phyloP scores from a whole-genome alignment of 2,113 vertebrate species.

The Puffinus mauretanicus region DNA sequence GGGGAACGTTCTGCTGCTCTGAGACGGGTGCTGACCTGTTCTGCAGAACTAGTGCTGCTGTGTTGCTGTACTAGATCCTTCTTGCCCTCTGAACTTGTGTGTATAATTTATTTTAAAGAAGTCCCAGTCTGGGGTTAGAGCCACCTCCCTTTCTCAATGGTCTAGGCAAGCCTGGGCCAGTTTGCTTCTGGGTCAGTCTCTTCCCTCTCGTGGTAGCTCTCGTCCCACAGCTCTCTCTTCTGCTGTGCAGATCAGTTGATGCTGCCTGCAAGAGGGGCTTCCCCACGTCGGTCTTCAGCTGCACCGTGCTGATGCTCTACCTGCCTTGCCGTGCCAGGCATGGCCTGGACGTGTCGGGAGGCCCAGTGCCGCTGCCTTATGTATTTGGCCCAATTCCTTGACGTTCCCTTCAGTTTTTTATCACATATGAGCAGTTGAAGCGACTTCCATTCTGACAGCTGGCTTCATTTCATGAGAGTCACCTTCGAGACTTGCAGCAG shows the following conservation, averaged over 20 bases:
- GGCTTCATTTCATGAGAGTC: neutral
- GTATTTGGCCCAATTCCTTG: slow-evolving; percentile 63
- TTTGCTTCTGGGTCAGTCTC: neutral
- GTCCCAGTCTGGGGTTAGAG: neutral
- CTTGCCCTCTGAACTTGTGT: neutral
- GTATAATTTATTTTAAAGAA: neutral
- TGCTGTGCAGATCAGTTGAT: accelerated
- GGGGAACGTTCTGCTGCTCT: neutral
- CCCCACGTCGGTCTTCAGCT: neutral
- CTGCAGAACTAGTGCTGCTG: neutral
- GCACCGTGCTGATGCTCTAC: neutral
- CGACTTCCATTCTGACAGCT: slow-evolving; percentile 86
- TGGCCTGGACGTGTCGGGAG: neutral
- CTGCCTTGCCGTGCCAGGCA: too few relatives aligned
- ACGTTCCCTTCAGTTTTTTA: slow-evolving; percentile 89
- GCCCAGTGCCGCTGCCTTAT: neutral
- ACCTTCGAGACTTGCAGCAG: neutral
- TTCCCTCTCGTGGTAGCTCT: neutral
- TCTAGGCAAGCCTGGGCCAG: neutral
- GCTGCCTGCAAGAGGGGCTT: neutral
- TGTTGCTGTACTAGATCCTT: neutral
- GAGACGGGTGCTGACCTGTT: neutral
- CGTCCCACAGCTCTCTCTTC: too few relatives aligned
- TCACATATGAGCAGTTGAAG: slow-evolving; percentile 95
- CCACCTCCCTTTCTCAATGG: neutral